These are phyloP conservation scores for Prolemur simus DNA, from an alignment of 2,113 vertebrate genomes.

Conservation along the genomic window DNA sequence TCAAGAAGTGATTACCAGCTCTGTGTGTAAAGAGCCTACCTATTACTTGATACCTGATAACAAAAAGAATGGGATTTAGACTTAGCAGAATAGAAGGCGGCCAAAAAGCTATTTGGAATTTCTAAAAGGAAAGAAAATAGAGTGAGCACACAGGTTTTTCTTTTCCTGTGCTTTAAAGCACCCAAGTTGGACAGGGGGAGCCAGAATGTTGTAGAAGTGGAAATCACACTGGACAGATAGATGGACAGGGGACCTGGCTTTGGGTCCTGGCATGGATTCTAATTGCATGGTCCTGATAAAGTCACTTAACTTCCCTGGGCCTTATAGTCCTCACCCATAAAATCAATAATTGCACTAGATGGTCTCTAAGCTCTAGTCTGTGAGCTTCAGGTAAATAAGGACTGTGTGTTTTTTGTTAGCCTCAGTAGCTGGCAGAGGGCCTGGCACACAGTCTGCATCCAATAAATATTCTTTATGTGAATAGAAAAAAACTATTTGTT, in stretches of 20 bases:
- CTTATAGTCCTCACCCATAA: neutral
- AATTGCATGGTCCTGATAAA: neutral
- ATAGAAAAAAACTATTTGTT: neutral
- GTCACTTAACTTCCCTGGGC: constrained; percentile 2
- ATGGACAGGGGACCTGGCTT: neutral
- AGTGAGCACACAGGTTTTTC: neutral
- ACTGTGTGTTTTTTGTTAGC: neutral
- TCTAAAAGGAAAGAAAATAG: constrained; percentile 42
- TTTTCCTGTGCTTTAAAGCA: neutral
- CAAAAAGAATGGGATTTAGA: neutral
- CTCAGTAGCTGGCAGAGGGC: neutral
- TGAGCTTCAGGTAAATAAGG: neutral
- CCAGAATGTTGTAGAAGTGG: neutral
- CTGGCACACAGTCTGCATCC: neutral
- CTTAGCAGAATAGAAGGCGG: neutral
- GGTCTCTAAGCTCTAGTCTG: neutral
- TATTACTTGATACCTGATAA: constrained; percentile 48
- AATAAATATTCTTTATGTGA: neutral
- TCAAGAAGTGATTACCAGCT: constrained; percentile 31
- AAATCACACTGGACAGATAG: neutral
- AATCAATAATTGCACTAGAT: neutral
- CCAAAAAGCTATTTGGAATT: constrained; percentile 50
- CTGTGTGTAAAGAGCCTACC: neutral
- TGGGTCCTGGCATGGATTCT: neutral
- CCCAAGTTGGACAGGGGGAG: neutral